Conservation (phyloP, 2,888 invertebrate genomes). For the Gymnoscelis rufifasciata region DNA sequence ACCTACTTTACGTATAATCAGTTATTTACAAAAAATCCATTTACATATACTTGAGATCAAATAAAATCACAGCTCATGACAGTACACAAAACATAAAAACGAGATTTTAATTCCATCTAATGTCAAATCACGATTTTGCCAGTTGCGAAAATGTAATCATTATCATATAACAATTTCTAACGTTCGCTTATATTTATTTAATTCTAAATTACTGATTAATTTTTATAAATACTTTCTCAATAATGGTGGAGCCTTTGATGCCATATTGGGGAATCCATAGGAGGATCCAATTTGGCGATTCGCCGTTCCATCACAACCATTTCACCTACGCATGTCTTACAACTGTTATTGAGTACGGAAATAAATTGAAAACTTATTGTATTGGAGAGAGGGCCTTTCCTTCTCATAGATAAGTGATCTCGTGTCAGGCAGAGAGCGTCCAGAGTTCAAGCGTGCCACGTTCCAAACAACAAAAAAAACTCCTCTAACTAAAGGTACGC, state of each 20-base stretch:
- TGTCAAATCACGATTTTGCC: constrained; percentile 17
- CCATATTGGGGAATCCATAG: constrained; percentile 14
- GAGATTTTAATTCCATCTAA: constrained; percentile 9
- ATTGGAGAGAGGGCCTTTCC: too few relatives aligned
- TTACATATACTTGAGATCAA: constrained; percentile 41
- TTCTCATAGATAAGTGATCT: too few relatives aligned
- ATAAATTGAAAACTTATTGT: too few relatives aligned
- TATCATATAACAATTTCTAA: constrained; percentile 32
- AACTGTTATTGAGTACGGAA: too few relatives aligned
- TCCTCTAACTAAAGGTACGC: too few relatives aligned
- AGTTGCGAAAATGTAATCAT: constrained; percentile 24
- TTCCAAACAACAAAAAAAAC: too few relatives aligned
- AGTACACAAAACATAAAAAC: constrained; percentile 17
- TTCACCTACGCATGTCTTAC: constrained; percentile 6
- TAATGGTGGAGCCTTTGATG: constrained; percentile 30
- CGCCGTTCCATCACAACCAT: constrained; percentile 18
- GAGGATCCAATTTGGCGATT: background rate
- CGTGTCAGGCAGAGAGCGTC: too few relatives aligned
- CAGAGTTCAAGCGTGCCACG: too few relatives aligned
- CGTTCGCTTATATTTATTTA: constrained; percentile 19
- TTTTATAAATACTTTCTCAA: constrained; percentile 15
- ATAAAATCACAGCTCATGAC: constrained; percentile 31
- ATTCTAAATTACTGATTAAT: constrained; percentile 24
- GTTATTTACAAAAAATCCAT: constrained; percentile 55
- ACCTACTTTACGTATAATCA: constrained; percentile 55